Conservation (phyloP, 2,113 vertebrate genomes). For the Mirounga angustirostris region DNA sequence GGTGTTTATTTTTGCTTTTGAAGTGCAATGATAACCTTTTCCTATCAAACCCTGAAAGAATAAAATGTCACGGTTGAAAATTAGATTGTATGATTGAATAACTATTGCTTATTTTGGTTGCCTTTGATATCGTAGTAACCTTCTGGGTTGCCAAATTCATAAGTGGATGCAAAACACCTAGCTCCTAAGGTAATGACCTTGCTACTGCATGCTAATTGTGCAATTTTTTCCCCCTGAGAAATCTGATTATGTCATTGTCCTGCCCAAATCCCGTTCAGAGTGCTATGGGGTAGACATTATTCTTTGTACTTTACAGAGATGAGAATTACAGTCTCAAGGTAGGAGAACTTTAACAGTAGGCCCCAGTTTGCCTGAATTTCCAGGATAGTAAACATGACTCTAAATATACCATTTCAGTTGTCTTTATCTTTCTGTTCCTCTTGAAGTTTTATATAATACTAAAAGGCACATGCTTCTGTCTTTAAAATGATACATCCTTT, state of each 20-base stretch:
- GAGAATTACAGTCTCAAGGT: background rate
- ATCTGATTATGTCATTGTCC: background rate
- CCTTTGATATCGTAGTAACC: slow-evolving; percentile 34
- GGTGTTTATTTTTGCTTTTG: slow-evolving; percentile 43
- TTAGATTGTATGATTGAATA: slow-evolving; percentile 52
- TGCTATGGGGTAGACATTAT: background rate
- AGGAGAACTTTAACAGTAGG: background rate
- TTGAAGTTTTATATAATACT: background rate
- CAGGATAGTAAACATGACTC: background rate
- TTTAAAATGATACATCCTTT: slow-evolving; percentile 5
- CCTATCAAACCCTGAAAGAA: background rate
- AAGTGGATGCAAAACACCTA: slow-evolving; percentile 38
- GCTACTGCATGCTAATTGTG: background rate
- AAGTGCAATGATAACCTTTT: slow-evolving; percentile 22
- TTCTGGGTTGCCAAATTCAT: slow-evolving; percentile 52
- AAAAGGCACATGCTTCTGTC: slow-evolving; percentile 2
- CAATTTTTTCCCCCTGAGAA: background rate
- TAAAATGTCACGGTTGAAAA: slow-evolving; percentile 44
- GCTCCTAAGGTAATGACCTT: background rate
- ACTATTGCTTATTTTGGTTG: slow-evolving; percentile 61
- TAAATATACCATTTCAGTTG: background rate
- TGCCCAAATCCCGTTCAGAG: background rate
- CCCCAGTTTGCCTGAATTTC: background rate
- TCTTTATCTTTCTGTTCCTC: background rate
- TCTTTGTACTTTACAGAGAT: background rate